Base-by-base conservation (phyloP, 2,888 invertebrate species). In the Petrolisthes cinctipes region DNA sequence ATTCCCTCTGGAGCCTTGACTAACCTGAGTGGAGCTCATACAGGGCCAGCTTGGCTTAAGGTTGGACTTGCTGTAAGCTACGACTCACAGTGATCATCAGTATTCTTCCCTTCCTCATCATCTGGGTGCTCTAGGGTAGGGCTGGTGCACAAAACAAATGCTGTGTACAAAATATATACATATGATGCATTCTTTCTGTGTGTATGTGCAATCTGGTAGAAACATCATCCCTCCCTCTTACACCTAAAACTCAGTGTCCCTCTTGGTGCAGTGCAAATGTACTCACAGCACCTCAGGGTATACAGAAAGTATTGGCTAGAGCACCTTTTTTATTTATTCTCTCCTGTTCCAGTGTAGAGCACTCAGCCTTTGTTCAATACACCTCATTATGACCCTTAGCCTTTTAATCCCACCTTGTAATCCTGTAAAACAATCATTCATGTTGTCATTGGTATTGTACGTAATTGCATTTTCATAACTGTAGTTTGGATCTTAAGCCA, bases 401-500 rank as follows among this genome's bases (percentile, higher is more conserved):
- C 85, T 82, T 88, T 76, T 75, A 82, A 84, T 76, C 84, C 87
- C 84, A 75, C 84, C 88, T 85, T 88, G 78, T 82, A 88, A 85
- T 79, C 88, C 88, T 88, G 78, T 82, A 88, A 88, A 79, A 88
- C 88, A 88, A 88, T 88, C 88, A 88, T 88, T 56, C 85, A 85
- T 88, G 85, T 85, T 71, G 85, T 88, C 85, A 88, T 88, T 88
- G 85, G 85, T 88, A 85, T 85, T 88, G 88, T 88, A 88, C 88
- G 85, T 85, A 88, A 88, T 88, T 88, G 88, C 88, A 88, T 88
- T 88, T 85, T 88, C 85, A 88, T 88, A 81, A 85, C 85, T 88
- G 85, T 88, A 88, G 88, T 88, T 88, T 85, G 88, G 88, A 88
- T 88, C 88, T 88, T 88, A 88, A 88, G 85, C 88, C 88, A 88